Conservation (phyloP, 2,888 invertebrate genomes). For the Malacosoma neustria region DNA sequence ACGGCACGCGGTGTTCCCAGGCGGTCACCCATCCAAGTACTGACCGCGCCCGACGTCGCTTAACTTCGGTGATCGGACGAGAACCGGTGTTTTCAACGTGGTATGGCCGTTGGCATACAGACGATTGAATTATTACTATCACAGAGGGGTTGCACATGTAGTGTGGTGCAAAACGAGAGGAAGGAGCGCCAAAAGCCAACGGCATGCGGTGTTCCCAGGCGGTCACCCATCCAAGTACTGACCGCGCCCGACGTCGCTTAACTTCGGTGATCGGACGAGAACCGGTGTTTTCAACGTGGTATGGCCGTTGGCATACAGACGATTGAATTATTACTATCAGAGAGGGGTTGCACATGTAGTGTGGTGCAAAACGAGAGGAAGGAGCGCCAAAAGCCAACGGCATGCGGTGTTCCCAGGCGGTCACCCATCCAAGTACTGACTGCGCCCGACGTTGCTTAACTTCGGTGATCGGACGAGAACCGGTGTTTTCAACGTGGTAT, state of each 20-base stretch:
- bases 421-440: conserved; percentile 63
- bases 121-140: too few relatives aligned
- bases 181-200: conserved; percentile 33
- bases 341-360: too few relatives aligned
- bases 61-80: conserved; percentile 70
- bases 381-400: conserved; percentile 44
- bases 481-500: conserved; percentile 46
- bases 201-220: conserved; percentile 45
- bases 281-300: conserved; percentile 34
- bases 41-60: conserved; percentile 67
- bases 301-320: conserved; percentile 7
- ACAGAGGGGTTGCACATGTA: too few relatives aligned
- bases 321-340: too few relatives aligned
- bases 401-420: conserved; percentile 55
- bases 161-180: too few relatives aligned
- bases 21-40: conserved; percentile 70
- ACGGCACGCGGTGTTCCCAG: conserved; percentile 42
- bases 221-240: conserved; percentile 70
- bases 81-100: conserved; percentile 41
- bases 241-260: conserved; percentile 67
- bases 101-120: conserved; percentile 7
- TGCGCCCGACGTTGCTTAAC: conserved; percentile 59
- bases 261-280: conserved; percentile 70
- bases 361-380: too few relatives aligned
- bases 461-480: conserved; percentile 63